phyloP scores from a whole-genome alignment of 64 coral and sea anemone genomes.

The Stichodactyla helianthus region DNA sequence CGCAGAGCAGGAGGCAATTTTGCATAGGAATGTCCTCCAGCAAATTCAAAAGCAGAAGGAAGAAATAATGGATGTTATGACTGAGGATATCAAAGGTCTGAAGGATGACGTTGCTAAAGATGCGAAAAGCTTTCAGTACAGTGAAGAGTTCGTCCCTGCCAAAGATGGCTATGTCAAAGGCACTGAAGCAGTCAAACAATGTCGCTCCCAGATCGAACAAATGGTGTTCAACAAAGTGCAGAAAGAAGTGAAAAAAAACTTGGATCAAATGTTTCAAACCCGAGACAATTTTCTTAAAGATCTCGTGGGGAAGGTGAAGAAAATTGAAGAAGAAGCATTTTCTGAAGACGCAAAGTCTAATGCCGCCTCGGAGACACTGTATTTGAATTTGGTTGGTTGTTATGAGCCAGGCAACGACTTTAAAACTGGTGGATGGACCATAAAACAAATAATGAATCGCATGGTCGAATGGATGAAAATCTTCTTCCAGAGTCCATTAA shows the following conservation, averaged over 20 bases:
- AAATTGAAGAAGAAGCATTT: slow-evolving; percentile 35
- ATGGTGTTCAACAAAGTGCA: slow-evolving; percentile 48
- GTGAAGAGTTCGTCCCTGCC: background rate
- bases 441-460: background rate
- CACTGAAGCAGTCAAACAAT: slow-evolving; percentile 20
- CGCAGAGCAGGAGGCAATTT: slow-evolving; percentile 4
- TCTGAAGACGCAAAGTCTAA: background rate
- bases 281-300: slow-evolving; percentile 39
- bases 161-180: slow-evolving; percentile 25
- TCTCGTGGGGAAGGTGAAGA: slow-evolving; percentile 27
- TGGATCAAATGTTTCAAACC: slow-evolving; percentile 33
- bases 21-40: slow-evolving; percentile 30
- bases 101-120: background rate
- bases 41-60: slow-evolving; percentile 1
- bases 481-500: background rate
- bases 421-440: background rate
- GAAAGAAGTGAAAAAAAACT: background rate
- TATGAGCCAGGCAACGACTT: slow-evolving; percentile 16
- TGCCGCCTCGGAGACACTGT: slow-evolving; percentile 13
- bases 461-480: background rate
- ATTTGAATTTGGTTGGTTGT: slow-evolving; percentile 28
- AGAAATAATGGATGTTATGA: slow-evolving; percentile 23
- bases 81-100: background rate
- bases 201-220: slow-evolving; percentile 24
- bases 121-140: slow-evolving; percentile 43